Base-by-base conservation (phyloP, 2,797 vertebrate species). In the Denticeps clupeoides region DNA sequence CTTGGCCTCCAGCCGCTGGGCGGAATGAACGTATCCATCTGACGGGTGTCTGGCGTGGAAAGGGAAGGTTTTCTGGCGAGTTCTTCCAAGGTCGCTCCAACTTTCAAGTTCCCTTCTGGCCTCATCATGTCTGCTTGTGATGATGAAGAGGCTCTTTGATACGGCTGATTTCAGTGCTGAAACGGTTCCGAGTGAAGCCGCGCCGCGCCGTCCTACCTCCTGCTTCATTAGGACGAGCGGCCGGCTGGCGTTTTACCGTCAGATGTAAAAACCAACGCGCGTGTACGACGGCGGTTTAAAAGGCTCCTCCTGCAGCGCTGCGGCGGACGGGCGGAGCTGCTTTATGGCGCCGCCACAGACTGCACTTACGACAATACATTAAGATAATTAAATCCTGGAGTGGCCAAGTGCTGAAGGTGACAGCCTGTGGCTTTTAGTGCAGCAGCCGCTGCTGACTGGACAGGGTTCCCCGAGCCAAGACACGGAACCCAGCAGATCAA, bases 291-390 rank as follows among this genome's bases (percentile, higher is more conserved):
- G n/a, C n/a, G n/a, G n/a, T n/a, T n/a, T n/a, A n/a, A 80, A 77
- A 53, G 49, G 68, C 69, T 62, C 11, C n/a, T n/a, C n/a, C n/a
- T n/a, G n/a, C n/a, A n/a, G n/a, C n/a, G n/a, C n/a, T n/a, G n/a
- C n/a, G n/a, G n/a, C n/a, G n/a, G n/a, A n/a, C n/a, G n/a, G n/a
- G n/a, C n/a, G n/a, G n/a, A n/a, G n/a, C n/a, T n/a, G n/a, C 74
- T 80, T 80, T 73, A 75, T 55, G 60, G 68, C 61, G 53, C 42
- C 53, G 75, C 69, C 79, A 78, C 57, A 56, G 73, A 71, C 70
- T 79, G 74, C 75, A 82, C 71, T 81, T 77, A 76, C 68, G 75
- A 74, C 72, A 73, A 77, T 77, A 79, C 80, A 78, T 83, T 82
- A 81, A 68, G 67, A 70, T 78, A 77, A 83, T 82, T 81, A 77